A percentile compares a stretch with the other conserved stretches of the same genome.
phyloP scores from a whole-genome alignment of 2,113 vertebrate species.

The Nerophis lumbriciformis region DNA sequence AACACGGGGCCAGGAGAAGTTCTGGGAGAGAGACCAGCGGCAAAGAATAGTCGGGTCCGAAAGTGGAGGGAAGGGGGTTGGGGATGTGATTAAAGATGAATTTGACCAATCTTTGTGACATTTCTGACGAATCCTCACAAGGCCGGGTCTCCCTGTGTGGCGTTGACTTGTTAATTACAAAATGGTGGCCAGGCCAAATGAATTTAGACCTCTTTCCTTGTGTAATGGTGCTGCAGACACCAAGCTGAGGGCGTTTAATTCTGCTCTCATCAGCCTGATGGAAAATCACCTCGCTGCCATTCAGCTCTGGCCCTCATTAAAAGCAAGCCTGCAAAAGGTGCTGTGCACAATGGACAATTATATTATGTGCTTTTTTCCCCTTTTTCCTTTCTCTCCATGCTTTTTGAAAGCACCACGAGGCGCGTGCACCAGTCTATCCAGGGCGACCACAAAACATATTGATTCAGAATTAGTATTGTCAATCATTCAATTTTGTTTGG shows the following conservation, averaged over 20 bases:
- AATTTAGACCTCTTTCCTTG: slow-evolving; percentile 71
- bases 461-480: too few species aligned
- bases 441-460: too few species aligned
- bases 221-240: slow-evolving; percentile 69
- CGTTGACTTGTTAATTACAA: slow-evolving; percentile 76
- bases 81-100: slow-evolving; percentile 46
- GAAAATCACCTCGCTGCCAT: slow-evolving; percentile 71
- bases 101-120: slow-evolving; percentile 35
- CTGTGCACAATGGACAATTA: slow-evolving; percentile 55
- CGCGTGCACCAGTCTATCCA: slow-evolving; percentile 36
- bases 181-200: slow-evolving; percentile 70
- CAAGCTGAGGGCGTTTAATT: slow-evolving; percentile 73
- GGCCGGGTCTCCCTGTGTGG: slow-evolving; percentile 37
- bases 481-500: too few species aligned
- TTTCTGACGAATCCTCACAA: slow-evolving; percentile 35
- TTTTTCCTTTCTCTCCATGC: slow-evolving; percentile 4
- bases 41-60: slow-evolving; percentile 15
- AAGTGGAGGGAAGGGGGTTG: slow-evolving; percentile 1
- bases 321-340: slow-evolving; percentile 59
- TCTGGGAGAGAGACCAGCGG: slow-evolving; percentile 14
- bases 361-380: slow-evolving; percentile 34
- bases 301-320: slow-evolving; percentile 73
- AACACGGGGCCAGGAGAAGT: slow-evolving; percentile 23
- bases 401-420: slow-evolving; percentile 30
- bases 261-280: slow-evolving; percentile 72